Percentiles rank a stretch among this genome's conserved stretches.
phyloP scores from a whole-genome alignment of 2,113 vertebrate species.

The Marmota monax region DNA sequence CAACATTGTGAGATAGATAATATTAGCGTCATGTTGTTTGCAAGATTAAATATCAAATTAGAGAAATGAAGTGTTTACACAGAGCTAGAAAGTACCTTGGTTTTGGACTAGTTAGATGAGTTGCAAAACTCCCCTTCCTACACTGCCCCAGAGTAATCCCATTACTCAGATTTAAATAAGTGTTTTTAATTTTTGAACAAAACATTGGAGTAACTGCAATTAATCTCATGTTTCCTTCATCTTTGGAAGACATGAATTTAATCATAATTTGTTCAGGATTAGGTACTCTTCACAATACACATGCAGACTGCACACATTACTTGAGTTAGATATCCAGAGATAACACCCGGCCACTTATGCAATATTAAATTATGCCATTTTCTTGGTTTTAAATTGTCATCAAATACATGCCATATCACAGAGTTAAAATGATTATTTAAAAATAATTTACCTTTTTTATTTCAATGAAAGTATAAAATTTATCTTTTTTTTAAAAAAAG shows the following conservation, averaged over 20 bases:
- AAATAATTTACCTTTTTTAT: neutral
- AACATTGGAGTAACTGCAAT: neutral
- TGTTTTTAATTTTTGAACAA: neutral
- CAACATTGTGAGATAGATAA: neutral
- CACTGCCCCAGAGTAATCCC: neutral
- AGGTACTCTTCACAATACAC: neutral
- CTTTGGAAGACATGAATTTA: neutral
- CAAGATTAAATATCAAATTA: neutral
- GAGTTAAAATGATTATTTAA: neutral
- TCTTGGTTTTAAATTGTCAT: neutral
- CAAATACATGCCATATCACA: neutral
- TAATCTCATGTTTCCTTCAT: neutral
- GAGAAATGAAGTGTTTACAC: neutral
- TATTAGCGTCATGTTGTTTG: neutral
- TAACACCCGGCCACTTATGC: neutral
- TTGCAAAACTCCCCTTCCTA: neutral
- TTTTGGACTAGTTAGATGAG: neutral
- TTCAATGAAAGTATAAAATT: neutral
- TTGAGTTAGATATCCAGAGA: neutral
- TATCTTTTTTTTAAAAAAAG: neutral
- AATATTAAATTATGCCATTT: neutral
- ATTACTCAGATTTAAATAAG: neutral
- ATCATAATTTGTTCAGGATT: neutral
- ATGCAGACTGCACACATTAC: fast-evolving
- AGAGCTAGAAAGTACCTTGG: neutral